Evolutionary conservation across 1,140 invertebrate species (phyloP).

Genomic region (Aphelinus atriplicis): DNA sequence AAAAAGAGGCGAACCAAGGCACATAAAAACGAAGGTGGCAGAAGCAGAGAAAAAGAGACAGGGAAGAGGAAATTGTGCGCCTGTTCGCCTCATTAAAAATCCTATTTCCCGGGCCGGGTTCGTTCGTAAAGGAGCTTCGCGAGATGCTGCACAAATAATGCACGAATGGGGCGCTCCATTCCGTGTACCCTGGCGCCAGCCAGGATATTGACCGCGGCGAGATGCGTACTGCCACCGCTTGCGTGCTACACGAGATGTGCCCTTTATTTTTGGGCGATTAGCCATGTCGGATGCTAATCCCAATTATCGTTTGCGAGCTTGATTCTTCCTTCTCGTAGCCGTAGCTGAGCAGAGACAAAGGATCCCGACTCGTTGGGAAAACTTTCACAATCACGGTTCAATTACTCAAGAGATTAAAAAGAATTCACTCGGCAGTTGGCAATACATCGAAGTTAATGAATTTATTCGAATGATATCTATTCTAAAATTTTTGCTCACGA

Average conservation of each 20-base stretch:
- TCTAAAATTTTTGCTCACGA: too few species aligned
- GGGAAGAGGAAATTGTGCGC: slow-evolving; percentile 27
- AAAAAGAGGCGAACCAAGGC: not conserved
- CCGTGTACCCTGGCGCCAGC: slow-evolving; percentile 20
- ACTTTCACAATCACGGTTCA: too few species aligned
- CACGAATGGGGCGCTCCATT: slow-evolving; percentile 6
- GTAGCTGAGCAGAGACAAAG: too few species aligned
- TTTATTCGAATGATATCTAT: too few species aligned
- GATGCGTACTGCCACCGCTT: not conserved
- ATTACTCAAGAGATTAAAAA: too few species aligned
- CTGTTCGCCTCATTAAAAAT: slow-evolving; percentile 40
- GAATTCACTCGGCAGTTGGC: too few species aligned
- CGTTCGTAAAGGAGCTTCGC: not conserved
- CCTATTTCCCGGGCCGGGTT: slow-evolving; percentile 23
- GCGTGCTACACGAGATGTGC: not conserved
- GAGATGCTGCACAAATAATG: slow-evolving; percentile 30
- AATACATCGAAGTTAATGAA: too few species aligned
- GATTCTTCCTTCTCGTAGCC: not conserved
- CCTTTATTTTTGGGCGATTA: slow-evolving; percentile 30
- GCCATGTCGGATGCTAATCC: slow-evolving; percentile 7
- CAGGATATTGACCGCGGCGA: slow-evolving; percentile 16
- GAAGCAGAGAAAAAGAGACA: not conserved
- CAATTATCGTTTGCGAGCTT: slow-evolving; percentile 23
- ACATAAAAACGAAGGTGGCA: slow-evolving; percentile 4
- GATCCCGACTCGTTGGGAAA: too few species aligned